Base-by-base conservation (phyloP, 2,113 vertebrate species). In the Smithornis capensis region DNA sequence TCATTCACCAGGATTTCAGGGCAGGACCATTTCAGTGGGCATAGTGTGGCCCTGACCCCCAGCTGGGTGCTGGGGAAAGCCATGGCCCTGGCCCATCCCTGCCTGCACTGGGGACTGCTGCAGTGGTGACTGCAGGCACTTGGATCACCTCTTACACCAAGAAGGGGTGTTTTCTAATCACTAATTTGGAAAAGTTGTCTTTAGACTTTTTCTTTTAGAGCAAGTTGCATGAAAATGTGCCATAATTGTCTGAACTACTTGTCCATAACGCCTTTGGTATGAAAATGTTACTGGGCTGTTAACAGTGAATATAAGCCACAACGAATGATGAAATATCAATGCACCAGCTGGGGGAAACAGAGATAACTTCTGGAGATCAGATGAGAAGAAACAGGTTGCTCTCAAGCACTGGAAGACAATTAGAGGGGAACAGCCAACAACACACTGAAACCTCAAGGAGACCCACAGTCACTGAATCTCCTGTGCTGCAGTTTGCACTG, bases 381-480 rank as follows among this genome's bases (percentile, higher is more conserved):
- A 60, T 33, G 49, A 42, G 35, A 82, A 63, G 37, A 47, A 68
- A 42, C 7, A 29, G 4, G 1, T 31, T 87, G 31, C 11, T 82
- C 42, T 59, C 14, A 82, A 67, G 62, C 17, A 7, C 23, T 71
- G 35, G 22, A 44, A 67, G 67, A 17, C 1, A 2, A 9, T 35
- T 21, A 23, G 74, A 67, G 25, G 8, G 27, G 19, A 89, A 17
- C 14, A 60, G 19, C 15, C 27, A 59, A 19, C 10, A 65, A 19
- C 24, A 64, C 42, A 6, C 28, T 49, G 78, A 70, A 49, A 29
- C 17, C 2, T 7, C 0, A 0, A 27, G 12, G 44, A 76, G 38
- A 73, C 11, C 29, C 57, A 28, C 1, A 3, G 49, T 4, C 68
- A 33, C 22, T 0, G 0, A 19, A 14, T 37, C 25, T 21, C 15